Percentiles rank a stretch among this genome's conserved stretches.
These are phyloP conservation scores for Psylliodes chrysocephalus DNA, from an alignment of 2,888 invertebrate genomes.

Conservation along the genomic window DNA sequence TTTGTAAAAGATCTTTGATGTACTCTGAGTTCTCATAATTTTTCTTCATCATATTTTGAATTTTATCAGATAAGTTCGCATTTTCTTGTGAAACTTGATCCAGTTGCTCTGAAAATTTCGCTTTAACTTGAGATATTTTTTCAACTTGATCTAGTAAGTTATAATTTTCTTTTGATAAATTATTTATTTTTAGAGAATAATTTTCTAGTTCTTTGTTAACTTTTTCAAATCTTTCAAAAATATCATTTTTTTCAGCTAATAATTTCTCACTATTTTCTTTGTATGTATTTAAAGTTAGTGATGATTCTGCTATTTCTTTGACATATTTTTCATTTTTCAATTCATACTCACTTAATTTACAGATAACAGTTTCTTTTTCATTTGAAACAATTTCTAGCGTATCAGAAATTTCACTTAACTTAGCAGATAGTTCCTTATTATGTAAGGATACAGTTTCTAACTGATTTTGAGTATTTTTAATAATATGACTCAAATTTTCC, in stretches of 20 bases:
- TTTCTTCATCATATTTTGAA: conserved; percentile 33
- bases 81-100: conserved; percentile 41
- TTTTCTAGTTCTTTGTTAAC: no score
- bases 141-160: conserved; percentile 38
- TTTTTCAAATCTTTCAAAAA: neutral
- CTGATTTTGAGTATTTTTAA: no score
- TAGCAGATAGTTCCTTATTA: no score
- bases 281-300: no score
- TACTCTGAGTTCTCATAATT: conserved; percentile 30
- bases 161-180: conserved; percentile 28
- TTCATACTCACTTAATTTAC: neutral
- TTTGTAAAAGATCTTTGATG: conserved; percentile 26
- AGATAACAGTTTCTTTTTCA: neutral
- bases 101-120: conserved; percentile 39
- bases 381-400: no score
- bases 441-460: no score
- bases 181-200: conserved; percentile 2
- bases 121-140: conserved; percentile 35
- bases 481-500: no score
- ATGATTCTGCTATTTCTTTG: no score
- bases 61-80: neutral
- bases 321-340: neutral
- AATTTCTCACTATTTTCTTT: neutral
- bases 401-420: no score
- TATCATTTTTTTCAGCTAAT: neutral